Conservation (phyloP, 2,797 vertebrate genomes). For the Malacoraja senta region DNA sequence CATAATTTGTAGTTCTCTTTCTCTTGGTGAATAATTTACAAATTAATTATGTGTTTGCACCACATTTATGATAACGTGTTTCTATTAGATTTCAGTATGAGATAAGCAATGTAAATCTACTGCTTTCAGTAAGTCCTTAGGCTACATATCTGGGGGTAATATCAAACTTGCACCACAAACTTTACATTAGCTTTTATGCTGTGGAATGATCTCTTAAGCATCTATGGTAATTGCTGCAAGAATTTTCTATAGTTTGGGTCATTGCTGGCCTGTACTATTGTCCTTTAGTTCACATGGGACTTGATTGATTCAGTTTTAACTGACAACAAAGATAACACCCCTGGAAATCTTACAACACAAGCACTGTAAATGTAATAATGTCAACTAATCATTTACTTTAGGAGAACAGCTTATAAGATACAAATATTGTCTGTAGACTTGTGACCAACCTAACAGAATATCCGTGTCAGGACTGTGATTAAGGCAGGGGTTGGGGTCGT, state of each 20-base stretch:
- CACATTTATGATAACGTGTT: neutral
- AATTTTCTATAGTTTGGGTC: neutral
- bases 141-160: neutral
- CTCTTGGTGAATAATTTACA: neutral
- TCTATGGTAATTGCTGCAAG: neutral
- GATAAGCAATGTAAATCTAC: neutral
- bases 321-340: no score
- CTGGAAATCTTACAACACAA: no score
- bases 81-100: neutral
- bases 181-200: neutral
- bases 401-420: no score
- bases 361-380: no score
- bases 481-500: no score
- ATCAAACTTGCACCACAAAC: neutral
- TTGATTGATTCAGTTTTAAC: no score
- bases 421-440: no score
- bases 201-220: neutral
- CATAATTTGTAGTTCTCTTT: neutral
- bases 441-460: no score
- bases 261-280: neutral
- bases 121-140: neutral
- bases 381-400: no score
- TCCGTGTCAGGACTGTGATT: no score
- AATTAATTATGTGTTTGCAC: neutral
- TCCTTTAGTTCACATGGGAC: neutral